phyloP scores from a whole-genome alignment of 1,140 invertebrate genomes.

The Doryteuthis pealeii region DNA sequence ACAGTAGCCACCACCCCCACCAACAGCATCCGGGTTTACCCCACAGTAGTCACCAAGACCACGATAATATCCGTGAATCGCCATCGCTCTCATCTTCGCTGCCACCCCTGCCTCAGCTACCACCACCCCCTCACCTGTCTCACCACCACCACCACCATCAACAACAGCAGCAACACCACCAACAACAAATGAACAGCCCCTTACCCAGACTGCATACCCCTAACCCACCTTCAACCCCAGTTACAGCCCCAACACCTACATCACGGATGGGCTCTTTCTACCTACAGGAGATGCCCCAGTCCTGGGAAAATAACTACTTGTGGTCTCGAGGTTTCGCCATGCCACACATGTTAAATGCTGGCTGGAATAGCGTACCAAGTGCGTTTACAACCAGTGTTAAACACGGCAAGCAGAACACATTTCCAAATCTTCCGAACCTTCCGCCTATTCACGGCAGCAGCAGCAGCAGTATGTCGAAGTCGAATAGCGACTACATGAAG shows the following conservation, averaged over 20 bases:
- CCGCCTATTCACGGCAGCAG: too few species aligned
- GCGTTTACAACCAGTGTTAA: background rate
- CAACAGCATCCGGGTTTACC: too few species aligned
- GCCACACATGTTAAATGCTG: background rate
- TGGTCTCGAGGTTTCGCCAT: background rate
- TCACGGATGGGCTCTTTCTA: background rate
- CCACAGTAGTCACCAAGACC: too few species aligned
- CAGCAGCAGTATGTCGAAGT: too few species aligned
- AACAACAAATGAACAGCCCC: background rate
- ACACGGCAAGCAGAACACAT: background rate
- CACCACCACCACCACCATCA: background rate
- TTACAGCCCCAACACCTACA: background rate
- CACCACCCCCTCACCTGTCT: background rate
- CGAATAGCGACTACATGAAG: too few species aligned
- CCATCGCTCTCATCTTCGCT: too few species aligned
- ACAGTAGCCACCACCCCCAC: background rate
- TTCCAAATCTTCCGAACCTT: too few species aligned
- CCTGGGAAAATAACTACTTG: slow-evolving; percentile 1
- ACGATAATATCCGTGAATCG: too few species aligned
- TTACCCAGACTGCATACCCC: background rate
- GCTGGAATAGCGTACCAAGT: background rate
- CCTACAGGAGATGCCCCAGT: background rate
- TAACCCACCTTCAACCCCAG: background rate
- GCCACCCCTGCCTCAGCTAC: background rate
- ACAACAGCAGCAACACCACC: background rate